phyloP scores from a whole-genome alignment of 1,140 invertebrate genomes.

The Phymastichus coffea region DNA sequence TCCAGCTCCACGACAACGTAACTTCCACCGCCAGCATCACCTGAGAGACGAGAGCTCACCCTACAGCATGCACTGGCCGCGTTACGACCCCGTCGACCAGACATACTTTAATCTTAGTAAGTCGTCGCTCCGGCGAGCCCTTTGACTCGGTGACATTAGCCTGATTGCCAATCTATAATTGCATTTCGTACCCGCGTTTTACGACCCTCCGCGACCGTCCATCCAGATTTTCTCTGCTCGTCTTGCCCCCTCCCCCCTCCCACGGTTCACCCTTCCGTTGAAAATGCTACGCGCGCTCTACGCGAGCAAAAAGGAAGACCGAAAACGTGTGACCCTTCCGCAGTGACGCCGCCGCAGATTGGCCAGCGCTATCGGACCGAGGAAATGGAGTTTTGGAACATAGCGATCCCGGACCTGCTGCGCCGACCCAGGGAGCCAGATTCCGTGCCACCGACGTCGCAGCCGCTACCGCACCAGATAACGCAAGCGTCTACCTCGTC shows the following conservation, averaged over 20 bases:
- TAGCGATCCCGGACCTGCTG: conserved; percentile 64
- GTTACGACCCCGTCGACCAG: conserved; percentile 70
- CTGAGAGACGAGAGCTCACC: conserved; percentile 58
- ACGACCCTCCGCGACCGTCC: too few relatives aligned
- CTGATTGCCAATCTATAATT: conserved; percentile 1
- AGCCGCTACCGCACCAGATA: too few relatives aligned
- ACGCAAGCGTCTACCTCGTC: too few relatives aligned
- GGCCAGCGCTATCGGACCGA: conserved; percentile 64
- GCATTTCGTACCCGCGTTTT: too few relatives aligned
- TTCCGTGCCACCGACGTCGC: background rate
- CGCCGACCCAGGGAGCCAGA: conserved; percentile 41
- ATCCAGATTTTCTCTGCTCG: too few relatives aligned
- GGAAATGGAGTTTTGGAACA: conserved; percentile 74
- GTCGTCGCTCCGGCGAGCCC: conserved; percentile 27
- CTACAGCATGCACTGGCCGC: conserved; percentile 76
- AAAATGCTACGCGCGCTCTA: background rate
- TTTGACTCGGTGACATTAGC: too few relatives aligned
- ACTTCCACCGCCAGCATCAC: conserved; percentile 59
- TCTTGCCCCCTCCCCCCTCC: too few relatives aligned
- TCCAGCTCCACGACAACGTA: conserved; percentile 59
- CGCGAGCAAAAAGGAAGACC: too few relatives aligned
- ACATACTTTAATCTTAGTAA: conserved; percentile 77
- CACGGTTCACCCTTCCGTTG: too few relatives aligned
- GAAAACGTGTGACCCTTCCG: too few relatives aligned
- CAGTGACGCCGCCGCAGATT: conserved; percentile 68